Conservation (phyloP, 1,140 invertebrate species). For the Habropoda laboriosa region DNA sequence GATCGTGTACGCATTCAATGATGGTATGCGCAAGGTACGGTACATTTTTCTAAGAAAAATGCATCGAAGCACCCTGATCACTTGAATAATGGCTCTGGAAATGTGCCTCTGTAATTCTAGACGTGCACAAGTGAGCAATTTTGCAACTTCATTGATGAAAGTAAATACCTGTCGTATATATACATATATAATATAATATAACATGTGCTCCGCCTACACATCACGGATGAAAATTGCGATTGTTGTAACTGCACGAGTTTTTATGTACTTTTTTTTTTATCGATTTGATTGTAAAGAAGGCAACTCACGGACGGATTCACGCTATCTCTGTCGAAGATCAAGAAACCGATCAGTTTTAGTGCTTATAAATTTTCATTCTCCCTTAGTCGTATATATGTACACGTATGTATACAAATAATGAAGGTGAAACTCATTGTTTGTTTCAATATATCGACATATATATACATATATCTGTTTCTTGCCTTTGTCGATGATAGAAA, state of each 20-base stretch:
- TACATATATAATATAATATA: slow-evolving; percentile 2
- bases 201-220: slow-evolving; percentile 33
- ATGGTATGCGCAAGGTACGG: neutral
- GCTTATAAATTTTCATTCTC: neutral
- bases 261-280: slow-evolving; percentile 24
- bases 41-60: slow-evolving; percentile 18
- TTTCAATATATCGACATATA: neutral
- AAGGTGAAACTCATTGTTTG: neutral
- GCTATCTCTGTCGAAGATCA: slow-evolving; percentile 30
- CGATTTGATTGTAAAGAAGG: slow-evolving; percentile 39
- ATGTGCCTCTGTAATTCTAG: slow-evolving; percentile 35
- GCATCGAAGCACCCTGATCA: slow-evolving; percentile 32
- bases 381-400: neutral
- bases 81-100: slow-evolving; percentile 2
- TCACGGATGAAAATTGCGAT: slow-evolving; percentile 33
- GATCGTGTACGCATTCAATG: neutral
- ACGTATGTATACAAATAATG: neutral
- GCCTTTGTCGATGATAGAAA: slow-evolving; percentile 5
- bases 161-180: slow-evolving; percentile 36
- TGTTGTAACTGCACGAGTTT: slow-evolving; percentile 57
- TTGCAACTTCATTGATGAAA: slow-evolving; percentile 46
- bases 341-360: slow-evolving; percentile 48
- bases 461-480: slow-evolving; percentile 27
- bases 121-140: slow-evolving; percentile 48
- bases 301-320: slow-evolving; percentile 34